Percentiles rank a stretch among this genome's conserved stretches.
Evolutionary conservation across 1,140 invertebrate species (phyloP).

Genomic region (fruit fly (Drosophila melanogaster)): DNA sequence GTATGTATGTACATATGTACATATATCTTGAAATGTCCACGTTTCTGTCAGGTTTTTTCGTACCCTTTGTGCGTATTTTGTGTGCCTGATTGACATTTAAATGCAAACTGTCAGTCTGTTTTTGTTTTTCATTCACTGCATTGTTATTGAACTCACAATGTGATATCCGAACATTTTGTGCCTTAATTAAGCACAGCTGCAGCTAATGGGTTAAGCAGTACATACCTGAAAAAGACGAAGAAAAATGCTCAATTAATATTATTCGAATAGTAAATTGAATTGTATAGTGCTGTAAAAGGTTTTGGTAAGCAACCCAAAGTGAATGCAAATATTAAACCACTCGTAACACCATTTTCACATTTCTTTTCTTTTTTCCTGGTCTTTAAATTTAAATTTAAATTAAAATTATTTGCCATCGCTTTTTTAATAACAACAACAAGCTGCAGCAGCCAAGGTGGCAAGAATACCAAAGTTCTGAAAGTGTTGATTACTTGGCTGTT

Average conservation of each 20-base stretch:
- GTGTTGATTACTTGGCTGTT: slow-evolving; percentile 10
- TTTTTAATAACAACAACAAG: slow-evolving; percentile 59
- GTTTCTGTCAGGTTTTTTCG: slow-evolving; percentile 14
- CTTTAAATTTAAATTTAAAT: slow-evolving; percentile 82
- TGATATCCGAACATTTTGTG: slow-evolving; percentile 7
- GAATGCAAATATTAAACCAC: slow-evolving; percentile 1
- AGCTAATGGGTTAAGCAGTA: slow-evolving; percentile 22
- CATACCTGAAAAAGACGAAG: slow-evolving; percentile 26
- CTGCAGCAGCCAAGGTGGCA: slow-evolving; percentile 8
- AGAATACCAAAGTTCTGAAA: slow-evolving; percentile 5
- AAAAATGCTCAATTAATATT: slow-evolving; percentile 15
- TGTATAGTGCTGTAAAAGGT: background rate
- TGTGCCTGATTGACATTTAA: slow-evolving; percentile 49
- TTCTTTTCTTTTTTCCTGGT: slow-evolving; percentile 5
- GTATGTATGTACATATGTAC: background rate
- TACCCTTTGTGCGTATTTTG: slow-evolving; percentile 8
- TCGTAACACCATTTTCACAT: too few relatives aligned
- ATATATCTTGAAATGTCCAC: background rate
- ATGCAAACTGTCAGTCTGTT: slow-evolving; percentile 31
- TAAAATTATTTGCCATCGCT: slow-evolving; percentile 70
- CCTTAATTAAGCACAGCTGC: slow-evolving; percentile 51
- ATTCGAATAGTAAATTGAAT: background rate
- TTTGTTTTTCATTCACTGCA: slow-evolving; percentile 18
- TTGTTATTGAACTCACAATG: slow-evolving; percentile 31
- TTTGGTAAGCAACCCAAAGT: background rate